Percentiles rank a stretch among this genome's conserved stretches.
Evolutionary conservation across 2,113 vertebrate genomes (phyloP).

Genomic region (Chrysochloris asiatica): DNA sequence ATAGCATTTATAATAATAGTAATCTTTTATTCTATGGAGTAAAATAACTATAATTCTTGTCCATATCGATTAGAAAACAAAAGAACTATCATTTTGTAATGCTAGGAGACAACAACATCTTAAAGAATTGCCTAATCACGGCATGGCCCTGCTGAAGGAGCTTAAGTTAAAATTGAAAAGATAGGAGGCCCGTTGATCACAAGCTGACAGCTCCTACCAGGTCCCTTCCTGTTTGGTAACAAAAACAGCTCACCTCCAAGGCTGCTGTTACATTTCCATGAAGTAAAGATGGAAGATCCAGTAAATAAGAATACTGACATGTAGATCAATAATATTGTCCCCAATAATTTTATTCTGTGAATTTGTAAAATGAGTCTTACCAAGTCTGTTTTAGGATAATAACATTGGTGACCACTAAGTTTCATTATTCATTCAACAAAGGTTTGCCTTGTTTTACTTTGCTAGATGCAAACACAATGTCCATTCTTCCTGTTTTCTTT

Average conservation of each 20-base stretch:
- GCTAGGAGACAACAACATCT: background rate
- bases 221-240: background rate
- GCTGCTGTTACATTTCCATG: background rate
- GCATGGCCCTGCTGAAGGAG: background rate
- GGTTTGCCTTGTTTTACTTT: background rate
- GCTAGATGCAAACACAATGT: background rate
- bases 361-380: background rate
- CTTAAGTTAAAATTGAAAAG: background rate
- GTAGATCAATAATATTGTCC: background rate
- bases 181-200: background rate
- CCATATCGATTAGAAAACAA: constrained; percentile 47
- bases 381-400: background rate
- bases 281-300: background rate
- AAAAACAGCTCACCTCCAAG: background rate
- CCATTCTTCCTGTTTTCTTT: background rate
- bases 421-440: background rate
- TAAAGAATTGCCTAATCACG: constrained; percentile 6
- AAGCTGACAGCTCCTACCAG: background rate
- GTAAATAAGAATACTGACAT: background rate
- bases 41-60: constrained; percentile 68
- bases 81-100: constrained; percentile 55
- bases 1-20: constrained; percentile 46
- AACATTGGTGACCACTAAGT: background rate
- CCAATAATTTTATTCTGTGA: constrained; percentile 3
- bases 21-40: constrained; percentile 39